phyloP scores from a whole-genome alignment of 1,140 invertebrate species.

The Drosophila kurseongensis region DNA sequence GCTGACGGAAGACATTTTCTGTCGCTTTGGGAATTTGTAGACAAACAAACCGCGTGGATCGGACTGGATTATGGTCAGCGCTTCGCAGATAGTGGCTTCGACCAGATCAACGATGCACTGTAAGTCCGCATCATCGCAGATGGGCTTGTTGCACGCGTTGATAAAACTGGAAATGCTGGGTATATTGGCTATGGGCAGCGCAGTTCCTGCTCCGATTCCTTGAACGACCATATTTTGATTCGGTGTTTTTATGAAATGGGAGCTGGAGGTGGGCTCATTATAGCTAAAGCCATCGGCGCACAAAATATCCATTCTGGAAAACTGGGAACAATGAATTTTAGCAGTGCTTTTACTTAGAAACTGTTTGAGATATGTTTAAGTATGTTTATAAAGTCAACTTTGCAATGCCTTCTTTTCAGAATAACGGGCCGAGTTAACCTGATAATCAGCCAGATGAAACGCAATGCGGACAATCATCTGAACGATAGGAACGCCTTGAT shows the following conservation, averaged over 20 bases:
- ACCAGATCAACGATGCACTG: slow-evolving; percentile 51
- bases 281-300: background rate
- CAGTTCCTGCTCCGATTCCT: background rate
- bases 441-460: slow-evolving; percentile 68
- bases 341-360: background rate
- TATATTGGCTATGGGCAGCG: slow-evolving; percentile 9
- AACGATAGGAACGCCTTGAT: slow-evolving; percentile 47
- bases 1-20: fast-evolving
- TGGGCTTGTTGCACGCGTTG: slow-evolving; percentile 42
- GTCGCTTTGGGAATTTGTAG: slow-evolving; percentile 42
- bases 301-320: slow-evolving; percentile 8
- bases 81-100: slow-evolving; percentile 54
- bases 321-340: background rate
- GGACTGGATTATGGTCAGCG: slow-evolving; percentile 46
- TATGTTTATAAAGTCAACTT: background rate
- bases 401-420: slow-evolving; percentile 29
- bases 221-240: background rate
- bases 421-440: slow-evolving; percentile 64
- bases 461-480: slow-evolving; percentile 52
- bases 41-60: slow-evolving; percentile 61
- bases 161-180: background rate
- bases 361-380: background rate
- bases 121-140: slow-evolving; percentile 58
- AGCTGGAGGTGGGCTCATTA: background rate
- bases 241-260: background rate